These are phyloP conservation scores for Mythimna loreyi DNA, from an alignment of 2,888 invertebrate species.

Conservation along the genomic window DNA sequence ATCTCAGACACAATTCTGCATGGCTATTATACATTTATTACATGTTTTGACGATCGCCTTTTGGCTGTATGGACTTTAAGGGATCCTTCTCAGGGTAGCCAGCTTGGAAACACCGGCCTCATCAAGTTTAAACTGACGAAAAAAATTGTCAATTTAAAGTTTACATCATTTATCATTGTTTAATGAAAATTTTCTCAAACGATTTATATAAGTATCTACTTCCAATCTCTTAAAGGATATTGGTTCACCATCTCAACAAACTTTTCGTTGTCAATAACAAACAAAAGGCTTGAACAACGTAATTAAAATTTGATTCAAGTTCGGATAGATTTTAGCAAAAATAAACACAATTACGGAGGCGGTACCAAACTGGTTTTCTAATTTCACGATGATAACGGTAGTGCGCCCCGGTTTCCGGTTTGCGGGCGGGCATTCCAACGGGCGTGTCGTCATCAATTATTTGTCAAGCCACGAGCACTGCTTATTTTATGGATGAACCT, in stretches of 20 bases:
- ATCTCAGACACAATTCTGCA: no score
- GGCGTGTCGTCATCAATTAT: conserved; percentile 84
- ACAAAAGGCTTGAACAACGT: conserved; percentile 6
- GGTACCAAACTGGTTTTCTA: conserved; percentile 80
- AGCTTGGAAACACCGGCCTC: no score
- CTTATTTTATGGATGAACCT: conserved; percentile 62
- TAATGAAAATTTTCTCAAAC: background rate
- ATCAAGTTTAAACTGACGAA: no score
- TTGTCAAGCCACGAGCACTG: conserved; percentile 74
- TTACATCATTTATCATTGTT: conserved; percentile 1
- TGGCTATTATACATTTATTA: no score
- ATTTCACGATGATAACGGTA: conserved; percentile 86
- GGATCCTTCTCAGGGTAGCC: no score
- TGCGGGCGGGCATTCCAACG: conserved; percentile 80
- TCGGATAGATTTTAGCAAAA: conserved; percentile 51
- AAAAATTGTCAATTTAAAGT: no score
- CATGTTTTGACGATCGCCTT: no score
- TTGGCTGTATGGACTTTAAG: no score
- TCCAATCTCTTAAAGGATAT: background rate
- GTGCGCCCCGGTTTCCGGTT: conserved; percentile 85
- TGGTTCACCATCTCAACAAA: conserved; percentile 6
- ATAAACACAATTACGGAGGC: conserved; percentile 63
- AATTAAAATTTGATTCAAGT: conserved; percentile 32
- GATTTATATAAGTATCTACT: background rate
- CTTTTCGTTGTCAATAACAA: conserved; percentile 13